Conservation (phyloP, 2,797 vertebrate species). For the Anguilla anguilla region DNA sequence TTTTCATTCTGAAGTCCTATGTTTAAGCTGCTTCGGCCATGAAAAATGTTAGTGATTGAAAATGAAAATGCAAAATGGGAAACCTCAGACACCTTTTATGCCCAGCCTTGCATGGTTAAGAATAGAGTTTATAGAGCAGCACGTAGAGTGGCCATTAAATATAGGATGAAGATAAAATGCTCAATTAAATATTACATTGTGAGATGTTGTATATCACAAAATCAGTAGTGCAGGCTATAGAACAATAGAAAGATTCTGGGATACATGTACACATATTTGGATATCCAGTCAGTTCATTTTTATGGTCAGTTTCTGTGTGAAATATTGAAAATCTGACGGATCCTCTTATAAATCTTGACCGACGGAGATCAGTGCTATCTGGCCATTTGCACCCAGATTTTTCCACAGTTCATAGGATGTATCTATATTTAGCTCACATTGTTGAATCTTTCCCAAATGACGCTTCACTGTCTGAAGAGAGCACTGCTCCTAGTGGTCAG, state of each 20-base stretch:
- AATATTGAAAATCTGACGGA: not conserved
- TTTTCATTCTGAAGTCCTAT: not conserved
- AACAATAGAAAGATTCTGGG: not conserved
- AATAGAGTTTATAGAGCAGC: not conserved
- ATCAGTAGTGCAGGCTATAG: not conserved
- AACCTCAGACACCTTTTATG: not conserved
- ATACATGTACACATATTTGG: not conserved
- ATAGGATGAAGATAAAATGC: constrained; percentile 16
- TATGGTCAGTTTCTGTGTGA: not conserved
- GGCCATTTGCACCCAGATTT: not conserved
- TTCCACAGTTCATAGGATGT: not conserved
- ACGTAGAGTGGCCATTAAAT: not conserved
- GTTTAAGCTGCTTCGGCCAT: not conserved
- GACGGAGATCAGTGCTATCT: not conserved
- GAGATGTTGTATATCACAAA: not conserved
- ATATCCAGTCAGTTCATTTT: not conserved
- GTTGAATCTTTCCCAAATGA: not conserved
- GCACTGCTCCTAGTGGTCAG: not conserved
- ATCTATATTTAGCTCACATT: not conserved
- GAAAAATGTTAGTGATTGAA: not conserved
- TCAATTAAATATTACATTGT: constrained; percentile 11
- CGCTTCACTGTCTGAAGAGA: not conserved
- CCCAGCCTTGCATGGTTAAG: not conserved
- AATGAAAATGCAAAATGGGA: not conserved
- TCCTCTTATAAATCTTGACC: not conserved